Evolutionary conservation across 1,140 invertebrate genomes (phyloP), one percentile per base, ranked within the genome.

Genomic region (Lepidurus couesii): DNA sequence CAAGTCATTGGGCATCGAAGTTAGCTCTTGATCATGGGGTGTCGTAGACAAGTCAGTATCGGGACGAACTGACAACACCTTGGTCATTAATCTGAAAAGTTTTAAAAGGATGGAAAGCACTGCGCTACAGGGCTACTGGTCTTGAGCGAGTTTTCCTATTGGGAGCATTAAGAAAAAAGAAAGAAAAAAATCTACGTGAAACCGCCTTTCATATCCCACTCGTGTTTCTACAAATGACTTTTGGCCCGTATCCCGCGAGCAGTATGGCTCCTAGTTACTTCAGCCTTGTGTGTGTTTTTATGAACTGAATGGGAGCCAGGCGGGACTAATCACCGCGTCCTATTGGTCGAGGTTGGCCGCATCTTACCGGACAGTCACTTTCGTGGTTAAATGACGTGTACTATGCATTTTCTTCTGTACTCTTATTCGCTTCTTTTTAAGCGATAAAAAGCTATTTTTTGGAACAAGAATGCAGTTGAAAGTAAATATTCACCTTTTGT

Each of bases 221-320:
- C 13, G 53, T 65, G 53, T 65, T 65, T 13, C 16, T 65, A 65
- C 53, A 65, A 65, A 65, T 65, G 53, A 13, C 16, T 65, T 65
- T 65, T 65, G 53, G 53, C 53, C 53, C 53, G 53, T 65, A 65
- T 65, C 53, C 53, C 53, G 53, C 53, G 16, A 65, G 21, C 21
- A 65, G 53, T 7, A 16, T 21, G 13, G 7, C 53, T 65, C 53
- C 16, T 21, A 21, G 13, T 65, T 65, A 65, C 21, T 65, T 16
- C 34, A 34, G 34, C 53, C 53, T 21, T 7, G 13, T 16, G 13
- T 16, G 8, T 65, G 16, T 65, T 65, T 65, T 9, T 21, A 65
- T 65, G 53, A 65, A 65, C 0, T 65, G 53, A 65, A 65, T 65
- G 7, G 21, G 53, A 65, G 53, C 53, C 53, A 65, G 53, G 53